Evolutionary conservation across 2,888 invertebrate genomes (phyloP).

Genomic region (Pheosia gnoma): DNA sequence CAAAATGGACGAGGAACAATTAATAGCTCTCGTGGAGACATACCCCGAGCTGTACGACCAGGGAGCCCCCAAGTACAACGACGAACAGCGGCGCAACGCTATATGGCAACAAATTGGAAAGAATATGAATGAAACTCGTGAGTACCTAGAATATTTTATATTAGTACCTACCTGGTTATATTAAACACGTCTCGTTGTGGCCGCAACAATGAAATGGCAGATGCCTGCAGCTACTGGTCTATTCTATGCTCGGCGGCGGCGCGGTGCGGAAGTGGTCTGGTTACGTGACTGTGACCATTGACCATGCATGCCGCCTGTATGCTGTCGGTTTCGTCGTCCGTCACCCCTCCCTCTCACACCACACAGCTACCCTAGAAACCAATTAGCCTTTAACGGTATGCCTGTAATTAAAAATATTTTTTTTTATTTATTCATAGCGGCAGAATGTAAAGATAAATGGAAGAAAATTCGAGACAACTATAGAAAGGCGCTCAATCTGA

Average conservation of each 20-base stretch:
- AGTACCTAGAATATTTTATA: background rate
- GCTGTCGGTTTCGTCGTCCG: too few species aligned
- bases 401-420: background rate
- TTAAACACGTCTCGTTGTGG: too few species aligned
- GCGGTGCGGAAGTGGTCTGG: too few species aligned
- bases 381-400: too few species aligned
- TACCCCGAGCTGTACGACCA: background rate
- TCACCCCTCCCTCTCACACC: too few species aligned
- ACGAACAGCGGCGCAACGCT: background rate
- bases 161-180: background rate
- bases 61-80: background rate
- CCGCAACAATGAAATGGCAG: too few species aligned
- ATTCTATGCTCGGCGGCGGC: too few species aligned
- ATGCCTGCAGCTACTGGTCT: too few species aligned
- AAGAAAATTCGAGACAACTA: slow-evolving; percentile 5
- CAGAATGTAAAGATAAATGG: slow-evolving; percentile 5
- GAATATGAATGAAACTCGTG: background rate
- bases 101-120: background rate
- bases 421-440: background rate
- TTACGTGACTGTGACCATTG: too few species aligned
- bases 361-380: too few species aligned
- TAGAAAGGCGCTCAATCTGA: slow-evolving; percentile 1
- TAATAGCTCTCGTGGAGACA: background rate
- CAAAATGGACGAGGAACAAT: background rate
- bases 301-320: too few species aligned